Evolutionary conservation across 37 sponge, comb jelly and placozoan species (phyloP).

Genomic region (Crambe crambe): DNA sequence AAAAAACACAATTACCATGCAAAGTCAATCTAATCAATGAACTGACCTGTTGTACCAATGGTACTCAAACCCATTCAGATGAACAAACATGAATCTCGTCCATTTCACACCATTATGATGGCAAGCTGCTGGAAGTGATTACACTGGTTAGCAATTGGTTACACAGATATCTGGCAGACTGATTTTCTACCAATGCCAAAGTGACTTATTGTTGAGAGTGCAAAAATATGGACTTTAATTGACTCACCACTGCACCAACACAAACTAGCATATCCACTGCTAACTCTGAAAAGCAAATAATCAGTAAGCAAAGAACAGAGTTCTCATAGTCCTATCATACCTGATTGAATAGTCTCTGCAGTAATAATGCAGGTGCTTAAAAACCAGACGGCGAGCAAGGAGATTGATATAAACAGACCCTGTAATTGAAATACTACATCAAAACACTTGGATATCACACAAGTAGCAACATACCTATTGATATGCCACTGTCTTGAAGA

Average conservation of each 20-base stretch:
- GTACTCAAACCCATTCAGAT: constrained; percentile 63
- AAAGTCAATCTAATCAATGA: not conserved
- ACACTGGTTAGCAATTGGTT: too few relatives aligned
- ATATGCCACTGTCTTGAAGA: constrained; percentile 46
- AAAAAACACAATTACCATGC: not conserved
- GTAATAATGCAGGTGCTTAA: constrained; percentile 58
- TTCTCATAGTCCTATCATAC: constrained; percentile 10
- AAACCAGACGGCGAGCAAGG: constrained; percentile 53
- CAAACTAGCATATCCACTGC: constrained; percentile 57
- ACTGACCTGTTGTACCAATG: constrained; percentile 85
- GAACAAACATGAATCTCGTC: constrained; percentile 29
- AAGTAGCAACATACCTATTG: constrained; percentile 38
- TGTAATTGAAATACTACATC: not conserved
- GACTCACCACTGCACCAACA: constrained; percentile 32
- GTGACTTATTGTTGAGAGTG: too few relatives aligned
- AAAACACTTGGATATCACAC: not conserved
- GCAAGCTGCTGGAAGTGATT: too few relatives aligned
- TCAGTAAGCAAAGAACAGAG: not conserved
- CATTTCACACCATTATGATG: not conserved
- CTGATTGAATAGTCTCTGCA: constrained; percentile 52
- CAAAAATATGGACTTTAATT: too few relatives aligned
- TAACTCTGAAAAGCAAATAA: constrained; percentile 18
- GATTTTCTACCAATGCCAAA: too few relatives aligned
- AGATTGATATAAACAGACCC: constrained; percentile 49
- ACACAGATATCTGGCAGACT: too few relatives aligned